Conservation (phyloP, 2,113 vertebrate genomes). For the Coptodon rendalli region DNA sequence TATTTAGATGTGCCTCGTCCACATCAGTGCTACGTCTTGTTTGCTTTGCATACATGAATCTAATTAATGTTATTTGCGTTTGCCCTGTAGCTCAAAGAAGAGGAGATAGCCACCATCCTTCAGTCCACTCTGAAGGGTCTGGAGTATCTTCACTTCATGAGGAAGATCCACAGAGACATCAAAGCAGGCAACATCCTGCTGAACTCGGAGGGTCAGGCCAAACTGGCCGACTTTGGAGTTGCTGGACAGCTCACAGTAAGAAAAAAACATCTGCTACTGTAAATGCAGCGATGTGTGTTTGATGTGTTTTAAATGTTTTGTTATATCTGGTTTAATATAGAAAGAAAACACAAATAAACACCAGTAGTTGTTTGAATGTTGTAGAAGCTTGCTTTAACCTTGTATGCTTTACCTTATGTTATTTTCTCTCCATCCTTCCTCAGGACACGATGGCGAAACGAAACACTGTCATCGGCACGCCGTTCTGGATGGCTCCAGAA, state of each 20-base stretch:
- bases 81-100: conserved; percentile 80
- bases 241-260: conserved; percentile 92
- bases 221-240: conserved; percentile 94
- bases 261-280: not conserved
- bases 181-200: conserved; percentile 96
- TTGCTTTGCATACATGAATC: not conserved
- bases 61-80: not conserved
- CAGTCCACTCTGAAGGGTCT: conserved; percentile 89
- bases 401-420: fast-evolving
- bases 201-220: conserved; percentile 89
- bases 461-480: conserved; percentile 94
- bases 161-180: conserved; percentile 96
- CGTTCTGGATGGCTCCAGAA: conserved; percentile 97
- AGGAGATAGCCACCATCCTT: conserved; percentile 87
- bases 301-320: not conserved
- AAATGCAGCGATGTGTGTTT: too few species aligned
- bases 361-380: not conserved
- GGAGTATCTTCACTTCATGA: conserved; percentile 97
- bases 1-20: not conserved
- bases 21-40: not conserved
- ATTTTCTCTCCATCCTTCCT: not conserved
- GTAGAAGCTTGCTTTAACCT: not conserved
- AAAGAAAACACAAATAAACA: not conserved
- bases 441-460: conserved; percentile 97
- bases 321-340: not conserved